A percentile compares a stretch with the other conserved stretches of the same genome.
Evolutionary conservation across 2,888 invertebrate species (phyloP).

Genomic region (Hirtodrosophila cameraria): DNA sequence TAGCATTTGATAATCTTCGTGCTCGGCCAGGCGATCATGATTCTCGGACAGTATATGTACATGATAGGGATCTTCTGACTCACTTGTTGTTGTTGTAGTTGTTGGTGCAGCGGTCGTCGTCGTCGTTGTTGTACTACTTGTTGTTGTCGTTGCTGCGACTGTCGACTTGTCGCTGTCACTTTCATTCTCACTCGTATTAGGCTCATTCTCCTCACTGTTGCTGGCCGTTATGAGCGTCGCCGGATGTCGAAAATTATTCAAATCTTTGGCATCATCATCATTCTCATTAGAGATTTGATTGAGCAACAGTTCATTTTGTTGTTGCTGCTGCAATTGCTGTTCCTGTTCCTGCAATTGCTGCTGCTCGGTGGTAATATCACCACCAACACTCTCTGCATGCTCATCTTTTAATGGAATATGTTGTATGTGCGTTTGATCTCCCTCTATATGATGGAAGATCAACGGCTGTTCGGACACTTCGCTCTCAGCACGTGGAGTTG

Average conservation of each 20-base stretch:
- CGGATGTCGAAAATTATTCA: conserved; percentile 82
- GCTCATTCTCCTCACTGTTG: conserved; percentile 74
- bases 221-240: conserved; percentile 81
- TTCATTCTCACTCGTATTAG: conserved; percentile 56
- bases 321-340: conserved; percentile 37
- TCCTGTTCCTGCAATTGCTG: conserved; percentile 41
- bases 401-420: conserved; percentile 67
- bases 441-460: conserved; percentile 38
- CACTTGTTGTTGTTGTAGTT: conserved; percentile 40
- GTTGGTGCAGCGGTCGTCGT: conserved; percentile 28
- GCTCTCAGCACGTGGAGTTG: conserved; percentile 71
- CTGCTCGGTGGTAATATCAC: conserved; percentile 60
- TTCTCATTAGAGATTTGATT: conserved; percentile 79
- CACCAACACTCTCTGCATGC: conserved; percentile 58
- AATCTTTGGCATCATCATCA: conserved; percentile 80
- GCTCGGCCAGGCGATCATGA: conserved; percentile 82
- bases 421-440: conserved; percentile 61
- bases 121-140: conserved; percentile 27
- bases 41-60: conserved; percentile 82
- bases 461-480: conserved; percentile 29
- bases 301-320: conserved; percentile 65
- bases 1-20: conserved; percentile 81
- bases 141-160: conserved; percentile 26
- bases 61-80: conserved; percentile 81
- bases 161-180: conserved; percentile 54